Evolutionary conservation across 2,113 vertebrate species (phyloP), one percentile per base, ranked within the genome.

Genomic region (Pseudonaja textilis): DNA sequence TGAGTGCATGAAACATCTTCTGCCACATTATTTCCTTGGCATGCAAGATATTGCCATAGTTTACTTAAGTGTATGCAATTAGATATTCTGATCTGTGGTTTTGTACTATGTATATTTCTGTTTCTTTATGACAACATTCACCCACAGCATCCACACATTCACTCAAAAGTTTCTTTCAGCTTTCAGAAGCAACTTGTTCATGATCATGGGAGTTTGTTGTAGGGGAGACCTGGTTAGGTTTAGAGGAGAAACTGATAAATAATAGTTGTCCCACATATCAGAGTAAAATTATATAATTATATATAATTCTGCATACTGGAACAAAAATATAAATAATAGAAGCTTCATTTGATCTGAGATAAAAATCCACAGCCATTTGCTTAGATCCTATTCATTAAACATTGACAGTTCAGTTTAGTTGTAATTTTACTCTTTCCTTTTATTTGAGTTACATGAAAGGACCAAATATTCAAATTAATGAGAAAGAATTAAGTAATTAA

Each of bases 361-460:
- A 42, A 59, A 25, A 39, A 34, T 74, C 16, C 91, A 87, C 29
- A 74, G 34, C 45, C 61, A 90, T 14, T 69, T 69, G 25, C 20
- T 59, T 89, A 57, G 74, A 95, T 92, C 94, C 89, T 94, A 94
- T 95, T 94, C 93, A 95, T 96, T 94, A 93, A 93, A 96, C 96
- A 45, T 57, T 96, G 74, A 91, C 22, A 91, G 42, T 47, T 74
- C 26, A 2, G 6, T n/a, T 29, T 16, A 69, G 50, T 64, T 90
- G 26, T 20, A 50, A 26, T n/a, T 7, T 47, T 29, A 87, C 3
- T 93, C 89, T 59, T 57, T 95, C 90, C 93, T 42, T 81, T 81
- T 39, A 74, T 95, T 89, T 95, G 88, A 96, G 90, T 39, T 93
- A 55, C 89, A 93, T 89, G 61, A 88, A 91, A 94, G 22, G 91